phyloP scores from a whole-genome alignment of 2,888 invertebrate species.

The Drosophila algonquin region DNA sequence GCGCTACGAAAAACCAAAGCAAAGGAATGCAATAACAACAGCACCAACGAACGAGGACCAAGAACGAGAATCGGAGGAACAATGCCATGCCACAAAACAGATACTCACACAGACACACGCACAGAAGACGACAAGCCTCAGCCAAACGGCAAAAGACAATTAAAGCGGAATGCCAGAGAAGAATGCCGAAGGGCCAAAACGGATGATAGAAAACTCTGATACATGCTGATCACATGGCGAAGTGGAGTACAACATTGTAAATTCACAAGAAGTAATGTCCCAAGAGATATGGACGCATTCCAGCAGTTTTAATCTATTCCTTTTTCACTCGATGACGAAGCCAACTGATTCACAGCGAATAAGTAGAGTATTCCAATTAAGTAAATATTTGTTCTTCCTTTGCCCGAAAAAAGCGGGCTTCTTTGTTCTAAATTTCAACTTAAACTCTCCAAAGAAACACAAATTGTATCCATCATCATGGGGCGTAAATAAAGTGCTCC shows the following conservation, averaged over 20 bases:
- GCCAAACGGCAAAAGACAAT: conserved; percentile 58
- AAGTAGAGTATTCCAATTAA: not conserved
- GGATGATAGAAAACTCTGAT: conserved; percentile 26
- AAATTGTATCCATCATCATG: too few species aligned
- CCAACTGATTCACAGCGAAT: not conserved
- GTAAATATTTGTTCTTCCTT: too few species aligned
- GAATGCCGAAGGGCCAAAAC: conserved; percentile 33
- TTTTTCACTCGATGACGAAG: too few species aligned
- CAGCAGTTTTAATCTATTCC: not conserved
- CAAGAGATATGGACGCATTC: not conserved
- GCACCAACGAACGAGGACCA: conserved; percentile 27
- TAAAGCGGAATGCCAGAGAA: conserved; percentile 50
- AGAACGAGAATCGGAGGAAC: conserved; percentile 28
- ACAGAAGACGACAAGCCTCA: conserved; percentile 20
- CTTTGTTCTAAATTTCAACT: too few species aligned
- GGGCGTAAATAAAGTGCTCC: too few species aligned
- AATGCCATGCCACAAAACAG: conserved; percentile 45
- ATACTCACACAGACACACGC: conserved; percentile 37
- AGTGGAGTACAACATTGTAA: not conserved
- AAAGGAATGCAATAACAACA: conserved; percentile 70
- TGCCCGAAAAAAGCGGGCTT: too few species aligned
- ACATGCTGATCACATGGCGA: conserved; percentile 8
- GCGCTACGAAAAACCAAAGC: conserved; percentile 76
- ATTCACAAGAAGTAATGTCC: not conserved
- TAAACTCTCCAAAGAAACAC: too few species aligned